Conservation (phyloP, 2,113 vertebrate species). For the Piaya cayana region DNA sequence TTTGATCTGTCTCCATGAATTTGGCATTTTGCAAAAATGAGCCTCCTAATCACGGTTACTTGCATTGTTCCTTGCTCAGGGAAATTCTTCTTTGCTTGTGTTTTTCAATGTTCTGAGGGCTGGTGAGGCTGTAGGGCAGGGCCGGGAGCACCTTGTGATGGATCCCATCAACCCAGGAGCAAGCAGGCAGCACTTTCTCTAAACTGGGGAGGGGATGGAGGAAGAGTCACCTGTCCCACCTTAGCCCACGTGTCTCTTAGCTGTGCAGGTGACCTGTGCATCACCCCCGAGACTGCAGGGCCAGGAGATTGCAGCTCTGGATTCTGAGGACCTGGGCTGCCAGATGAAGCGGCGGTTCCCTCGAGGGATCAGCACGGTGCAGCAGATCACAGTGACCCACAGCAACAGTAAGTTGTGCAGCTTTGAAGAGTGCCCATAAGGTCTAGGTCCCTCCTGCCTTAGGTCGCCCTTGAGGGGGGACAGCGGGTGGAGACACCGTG, state of each 20-base stretch:
- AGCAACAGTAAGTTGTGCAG: constrained; percentile 53
- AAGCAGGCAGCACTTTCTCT: rapidly evolving
- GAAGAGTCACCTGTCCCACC: not conserved
- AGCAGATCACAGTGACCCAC: not conserved
- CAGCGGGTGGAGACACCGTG: rapidly evolving
- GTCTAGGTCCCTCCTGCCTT: not conserved
- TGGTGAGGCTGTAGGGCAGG: rapidly evolving
- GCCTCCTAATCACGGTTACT: not conserved
- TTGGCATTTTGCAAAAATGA: not conserved
- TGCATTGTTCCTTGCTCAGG: not conserved
- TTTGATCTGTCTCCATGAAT: not conserved
- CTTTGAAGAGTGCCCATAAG: rapidly evolving
- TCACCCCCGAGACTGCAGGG: not conserved
- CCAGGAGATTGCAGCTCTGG: not conserved
- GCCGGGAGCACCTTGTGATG: not conserved
- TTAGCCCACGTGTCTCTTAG: not conserved
- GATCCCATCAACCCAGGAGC: not conserved
- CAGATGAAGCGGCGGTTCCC: not conserved
- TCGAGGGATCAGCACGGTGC: not conserved
- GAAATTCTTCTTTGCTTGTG: not conserved
- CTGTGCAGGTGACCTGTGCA: constrained; percentile 6
- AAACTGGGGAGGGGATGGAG: not conserved
- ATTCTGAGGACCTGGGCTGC: constrained; percentile 35
- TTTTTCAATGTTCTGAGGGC: not conserved
- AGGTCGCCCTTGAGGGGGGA: not conserved